A percentile compares a stretch with the other conserved stretches of the same genome.
Evolutionary conservation across 2,888 invertebrate species (phyloP).

Genomic region (Galerucella calmariensis): DNA sequence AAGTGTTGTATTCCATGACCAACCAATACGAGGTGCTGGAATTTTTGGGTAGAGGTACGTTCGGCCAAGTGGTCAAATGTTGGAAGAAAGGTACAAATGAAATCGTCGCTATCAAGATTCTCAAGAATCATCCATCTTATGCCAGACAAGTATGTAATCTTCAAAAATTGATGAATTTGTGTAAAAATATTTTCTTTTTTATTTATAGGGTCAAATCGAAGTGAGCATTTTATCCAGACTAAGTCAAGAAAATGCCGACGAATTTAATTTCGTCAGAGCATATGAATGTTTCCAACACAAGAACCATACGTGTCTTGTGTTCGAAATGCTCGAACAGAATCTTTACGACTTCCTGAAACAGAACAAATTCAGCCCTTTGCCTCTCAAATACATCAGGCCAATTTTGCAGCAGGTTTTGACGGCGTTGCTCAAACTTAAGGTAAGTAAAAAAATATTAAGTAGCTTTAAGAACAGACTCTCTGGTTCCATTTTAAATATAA

Average conservation of each 20-base stretch:
- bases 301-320: constrained; percentile 98
- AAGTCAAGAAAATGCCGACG: constrained; percentile 97
- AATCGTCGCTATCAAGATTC: constrained; percentile 99
- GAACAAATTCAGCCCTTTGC: constrained; percentile 99
- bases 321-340: constrained; percentile 99
- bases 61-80: constrained; percentile 99
- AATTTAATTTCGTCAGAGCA: constrained; percentile 99
- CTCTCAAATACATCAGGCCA: constrained; percentile 97
- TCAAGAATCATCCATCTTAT: constrained; percentile 99
- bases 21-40: constrained; percentile 97
- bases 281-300: constrained; percentile 99
- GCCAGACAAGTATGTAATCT: constrained; percentile 80
- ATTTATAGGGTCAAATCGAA: constrained; percentile 91
- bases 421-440: constrained; percentile 90
- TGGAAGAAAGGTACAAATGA: constrained; percentile 99
- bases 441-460: constrained; percentile 56
- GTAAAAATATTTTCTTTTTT: constrained; percentile 1
- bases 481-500: no score
- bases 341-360: constrained; percentile 99
- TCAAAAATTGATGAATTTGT: no score
- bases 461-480: no score
- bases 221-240: constrained; percentile 93
- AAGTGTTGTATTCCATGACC: constrained; percentile 96
- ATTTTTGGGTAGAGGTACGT: constrained; percentile 98
- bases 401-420: constrained; percentile 97